phyloP scores from a whole-genome alignment of 2,797 vertebrate species.

The Tiaroga cobitis region DNA sequence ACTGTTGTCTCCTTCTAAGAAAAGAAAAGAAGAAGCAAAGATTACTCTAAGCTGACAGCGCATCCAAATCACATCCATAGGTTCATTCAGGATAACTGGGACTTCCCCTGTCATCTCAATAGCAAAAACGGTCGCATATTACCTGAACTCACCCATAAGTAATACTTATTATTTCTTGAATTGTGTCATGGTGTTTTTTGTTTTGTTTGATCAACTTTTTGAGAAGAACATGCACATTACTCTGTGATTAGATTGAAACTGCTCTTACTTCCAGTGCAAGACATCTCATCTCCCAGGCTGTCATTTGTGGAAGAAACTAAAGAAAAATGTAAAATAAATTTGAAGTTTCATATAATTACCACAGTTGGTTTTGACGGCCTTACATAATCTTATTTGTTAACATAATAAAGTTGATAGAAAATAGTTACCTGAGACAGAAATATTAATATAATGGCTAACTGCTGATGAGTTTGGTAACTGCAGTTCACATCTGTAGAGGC shows the following conservation, averaged over 20 bases:
- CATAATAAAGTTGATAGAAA: background rate
- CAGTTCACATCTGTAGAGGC: conserved; percentile 62
- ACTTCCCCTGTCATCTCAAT: no score
- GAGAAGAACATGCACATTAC: background rate
- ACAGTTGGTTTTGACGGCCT: background rate
- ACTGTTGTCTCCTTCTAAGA: background rate
- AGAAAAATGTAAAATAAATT: no score
- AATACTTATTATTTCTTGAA: background rate
- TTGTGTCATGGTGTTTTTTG: no score
- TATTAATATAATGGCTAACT: conserved; percentile 58
- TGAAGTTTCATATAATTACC: background rate
- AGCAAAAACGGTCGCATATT: no score
- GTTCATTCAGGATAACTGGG: no score
- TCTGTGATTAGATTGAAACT: background rate
- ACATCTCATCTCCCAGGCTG: background rate
- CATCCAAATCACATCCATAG: background rate
- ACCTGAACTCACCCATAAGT: background rate
- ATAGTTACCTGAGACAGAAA: conserved; percentile 69
- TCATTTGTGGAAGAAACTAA: background rate
- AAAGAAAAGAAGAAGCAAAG: background rate
- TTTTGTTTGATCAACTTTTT: no score
- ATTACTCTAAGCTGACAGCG: background rate
- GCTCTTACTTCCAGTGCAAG: background rate
- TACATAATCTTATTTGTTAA: background rate
- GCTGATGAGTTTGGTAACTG: fast-evolving